Percentiles rank a stretch among this genome's conserved stretches.
Evolutionary conservation across 37 sponge, comb jelly and placozoan species (phyloP).

Genomic region (Diacarnus erythraeanus): DNA sequence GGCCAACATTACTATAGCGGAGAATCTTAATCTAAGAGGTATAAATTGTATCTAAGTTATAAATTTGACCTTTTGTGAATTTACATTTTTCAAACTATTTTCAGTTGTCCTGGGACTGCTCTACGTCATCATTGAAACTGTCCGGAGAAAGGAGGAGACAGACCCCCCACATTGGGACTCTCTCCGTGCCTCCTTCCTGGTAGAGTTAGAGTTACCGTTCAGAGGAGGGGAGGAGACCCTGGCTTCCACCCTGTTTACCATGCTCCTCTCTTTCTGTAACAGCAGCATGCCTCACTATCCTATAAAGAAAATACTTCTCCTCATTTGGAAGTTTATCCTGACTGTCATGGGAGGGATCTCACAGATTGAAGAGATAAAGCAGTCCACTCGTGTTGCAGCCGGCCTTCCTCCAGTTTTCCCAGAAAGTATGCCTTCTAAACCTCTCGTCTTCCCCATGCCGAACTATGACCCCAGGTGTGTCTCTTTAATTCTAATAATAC

Average conservation of each 20-base stretch:
- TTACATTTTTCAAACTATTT: too few species aligned
- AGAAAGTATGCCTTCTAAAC: constrained; percentile 34
- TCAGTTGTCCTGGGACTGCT: constrained; percentile 69
- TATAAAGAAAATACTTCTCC: constrained; percentile 80
- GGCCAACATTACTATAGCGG: constrained; percentile 64
- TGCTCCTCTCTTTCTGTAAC: constrained; percentile 88
- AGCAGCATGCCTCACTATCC: constrained; percentile 79
- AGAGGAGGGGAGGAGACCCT: constrained; percentile 50
- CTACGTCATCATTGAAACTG: constrained; percentile 77
- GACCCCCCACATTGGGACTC: constrained; percentile 43
- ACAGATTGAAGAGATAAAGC: constrained; percentile 47
- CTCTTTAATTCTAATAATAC: too few species aligned
- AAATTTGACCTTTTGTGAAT: too few species aligned
- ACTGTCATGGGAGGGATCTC: constrained; percentile 77
- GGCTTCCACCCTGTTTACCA: constrained; percentile 61
- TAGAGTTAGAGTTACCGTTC: constrained; percentile 53
- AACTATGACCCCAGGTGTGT: constrained; percentile 51
- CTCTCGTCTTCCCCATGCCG: constrained; percentile 27
- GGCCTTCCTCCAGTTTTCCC: constrained; percentile 57
- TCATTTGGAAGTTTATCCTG: constrained; percentile 84
- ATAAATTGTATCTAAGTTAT: too few species aligned
- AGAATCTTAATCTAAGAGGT: constrained; percentile 66
- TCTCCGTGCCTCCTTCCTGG: constrained; percentile 51
- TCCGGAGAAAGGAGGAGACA: constrained; percentile 19
- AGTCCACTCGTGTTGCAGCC: constrained; percentile 43